Evolutionary conservation across 2,888 invertebrate species (phyloP).

Genomic region (Diloba caeruleocephala): DNA sequence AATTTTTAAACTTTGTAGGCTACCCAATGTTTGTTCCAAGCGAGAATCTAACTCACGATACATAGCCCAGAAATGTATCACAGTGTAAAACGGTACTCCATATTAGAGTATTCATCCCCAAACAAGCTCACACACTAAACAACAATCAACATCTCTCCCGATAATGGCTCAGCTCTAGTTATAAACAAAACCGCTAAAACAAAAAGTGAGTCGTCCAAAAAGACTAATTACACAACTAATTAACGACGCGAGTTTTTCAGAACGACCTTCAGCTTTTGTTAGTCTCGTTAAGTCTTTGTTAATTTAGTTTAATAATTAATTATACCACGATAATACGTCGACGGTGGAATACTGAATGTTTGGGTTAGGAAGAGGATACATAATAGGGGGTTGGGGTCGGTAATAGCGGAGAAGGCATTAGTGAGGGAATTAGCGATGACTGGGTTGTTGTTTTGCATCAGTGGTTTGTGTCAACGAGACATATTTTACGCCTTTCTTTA

Average conservation of each 20-base stretch:
- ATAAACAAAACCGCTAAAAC: constrained; percentile 7
- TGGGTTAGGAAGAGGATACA: constrained; percentile 4
- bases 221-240: constrained; percentile 27
- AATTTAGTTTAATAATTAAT: constrained; percentile 64
- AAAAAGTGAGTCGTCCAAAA: constrained; percentile 20
- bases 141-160: not conserved
- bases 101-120: too few species aligned
- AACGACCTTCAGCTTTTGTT: constrained; percentile 33
- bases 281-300: constrained; percentile 52
- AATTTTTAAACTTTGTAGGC: too few species aligned
- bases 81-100: too few species aligned
- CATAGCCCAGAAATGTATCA: too few species aligned
- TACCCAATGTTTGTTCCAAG: too few species aligned
- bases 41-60: too few species aligned
- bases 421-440: too few species aligned
- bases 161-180: constrained; percentile 1
- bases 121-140: not conserved
- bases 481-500: too few species aligned
- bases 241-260: constrained; percentile 37
- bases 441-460: too few species aligned
- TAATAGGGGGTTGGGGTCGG: not conserved
- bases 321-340: constrained; percentile 40
- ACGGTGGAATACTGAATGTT: constrained; percentile 40
- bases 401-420: too few species aligned
- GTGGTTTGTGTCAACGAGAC: too few species aligned